phyloP scores from a whole-genome alignment of 2,797 vertebrate genomes.

The Hephaestus fuliginosus region DNA sequence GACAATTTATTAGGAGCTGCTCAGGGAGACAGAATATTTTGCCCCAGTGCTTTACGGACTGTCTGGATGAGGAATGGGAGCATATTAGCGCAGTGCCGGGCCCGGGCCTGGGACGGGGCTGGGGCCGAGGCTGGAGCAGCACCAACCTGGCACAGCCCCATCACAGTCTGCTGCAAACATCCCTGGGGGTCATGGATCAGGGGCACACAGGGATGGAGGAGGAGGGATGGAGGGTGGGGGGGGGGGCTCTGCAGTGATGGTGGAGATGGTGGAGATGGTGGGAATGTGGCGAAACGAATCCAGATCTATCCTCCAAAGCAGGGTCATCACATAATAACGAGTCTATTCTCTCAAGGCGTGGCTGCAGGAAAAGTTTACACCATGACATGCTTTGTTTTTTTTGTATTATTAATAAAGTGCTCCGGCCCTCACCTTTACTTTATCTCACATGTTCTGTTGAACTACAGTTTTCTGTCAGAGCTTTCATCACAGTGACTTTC shows the following conservation, averaged over 20 bases:
- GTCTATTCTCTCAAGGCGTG: background rate
- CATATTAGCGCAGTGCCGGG: constrained; percentile 86
- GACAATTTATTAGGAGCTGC: constrained; percentile 95
- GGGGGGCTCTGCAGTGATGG: background rate
- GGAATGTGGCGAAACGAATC: constrained; percentile 5
- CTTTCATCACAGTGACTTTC: background rate
- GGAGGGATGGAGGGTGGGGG: too few relatives aligned
- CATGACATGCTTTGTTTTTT: background rate
- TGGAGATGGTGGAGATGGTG: background rate
- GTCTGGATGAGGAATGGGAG: constrained; percentile 93
- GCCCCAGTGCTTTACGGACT: constrained; percentile 91
- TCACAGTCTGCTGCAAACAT: constrained; percentile 68
- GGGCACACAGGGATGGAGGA: constrained; percentile 6
- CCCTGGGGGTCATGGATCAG: constrained; percentile 72
- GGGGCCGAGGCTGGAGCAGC: constrained; percentile 79
- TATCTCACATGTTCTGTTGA: background rate
- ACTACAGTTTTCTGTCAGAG: background rate
- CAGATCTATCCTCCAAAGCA: constrained; percentile 9
- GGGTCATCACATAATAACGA: background rate
- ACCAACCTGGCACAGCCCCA: constrained; percentile 83
- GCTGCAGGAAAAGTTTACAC: background rate
- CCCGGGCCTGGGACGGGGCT: constrained; percentile 67
- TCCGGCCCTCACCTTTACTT: background rate
- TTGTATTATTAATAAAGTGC: background rate
- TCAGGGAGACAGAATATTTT: constrained; percentile 94